A percentile compares a stretch with the other conserved stretches of the same genome.
Conservation (phyloP, 2,888 invertebrate genomes). For the Myathropa florea region DNA sequence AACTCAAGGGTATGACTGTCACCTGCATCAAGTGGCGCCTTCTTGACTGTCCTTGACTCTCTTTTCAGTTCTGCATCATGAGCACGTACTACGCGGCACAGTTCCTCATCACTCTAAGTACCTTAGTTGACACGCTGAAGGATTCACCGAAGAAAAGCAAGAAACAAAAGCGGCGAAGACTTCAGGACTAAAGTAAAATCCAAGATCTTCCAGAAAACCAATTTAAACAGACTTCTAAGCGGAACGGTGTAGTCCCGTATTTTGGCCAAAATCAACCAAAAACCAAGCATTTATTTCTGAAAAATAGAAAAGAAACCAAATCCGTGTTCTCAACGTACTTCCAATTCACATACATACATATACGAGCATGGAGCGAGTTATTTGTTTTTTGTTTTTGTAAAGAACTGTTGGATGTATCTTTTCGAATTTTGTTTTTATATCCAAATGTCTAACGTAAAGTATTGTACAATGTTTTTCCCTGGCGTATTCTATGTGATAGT, state of each 20-base stretch:
- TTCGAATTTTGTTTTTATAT: neutral
- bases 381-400: neutral
- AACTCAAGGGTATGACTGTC: constrained; percentile 83
- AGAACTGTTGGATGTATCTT: neutral
- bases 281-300: constrained; percentile 60
- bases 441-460: neutral
- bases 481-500: constrained; percentile 30
- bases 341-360: constrained; percentile 50
- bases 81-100: constrained; percentile 94
- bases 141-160: neutral
- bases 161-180: constrained; percentile 40
- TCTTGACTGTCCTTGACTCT: neutral
- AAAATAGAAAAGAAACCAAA: constrained; percentile 21
- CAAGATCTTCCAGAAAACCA: constrained; percentile 43
- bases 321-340: constrained; percentile 66
- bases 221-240: constrained; percentile 17
- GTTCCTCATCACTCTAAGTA: constrained; percentile 84
- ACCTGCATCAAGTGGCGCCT: neutral
- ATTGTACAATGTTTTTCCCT: constrained; percentile 14
- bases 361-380: neutral
- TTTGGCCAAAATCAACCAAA: constrained; percentile 49
- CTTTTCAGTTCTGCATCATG: constrained; percentile 89
- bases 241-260: neutral
- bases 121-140: constrained; percentile 37
- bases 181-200: constrained; percentile 44